Evolutionary conservation across 2,888 invertebrate species (phyloP), one percentile per base, ranked within the genome.

Genomic region (Harpagoxenus sublaevis): DNA sequence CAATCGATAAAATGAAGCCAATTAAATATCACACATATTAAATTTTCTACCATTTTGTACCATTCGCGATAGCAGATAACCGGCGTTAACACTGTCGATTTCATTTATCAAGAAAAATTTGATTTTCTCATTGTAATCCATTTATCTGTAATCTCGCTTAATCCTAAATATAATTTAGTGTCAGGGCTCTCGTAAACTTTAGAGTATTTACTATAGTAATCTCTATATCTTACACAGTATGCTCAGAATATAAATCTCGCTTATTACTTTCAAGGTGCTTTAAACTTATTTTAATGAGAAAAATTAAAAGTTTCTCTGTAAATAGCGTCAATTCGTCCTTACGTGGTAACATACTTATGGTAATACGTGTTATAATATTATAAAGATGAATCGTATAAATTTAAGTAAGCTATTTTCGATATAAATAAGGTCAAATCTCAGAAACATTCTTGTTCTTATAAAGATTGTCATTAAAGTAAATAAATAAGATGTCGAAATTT

Each of bases 221-320:
- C 78, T 78, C 53, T 31, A 68, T 28, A 66, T 78, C 77, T 66
- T 39, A 28, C 77, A 55, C 77, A 55, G 53, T 66, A 45, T 42
- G 28, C 39, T 28, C 53, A 18, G 53, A 66, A 77, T 78, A 78
- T 78, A 78, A 78, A 78, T 45, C 42, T 28, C 68, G 55, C 42
- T 77, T 78, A 78, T 68, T 78, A 68, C 42, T 68, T 68, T 55
- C 78, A 45, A n/a, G 15, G 2, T 23, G 55, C 45, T 78, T 66
- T 55, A 55, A 78, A 55, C 42, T 78, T 78, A 53, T 55, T 68
- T 68, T 68, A 78, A 78, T 78, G 10, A 68, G 31, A 55, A 45
- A 15, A 45, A 78, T 78, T 78, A 68, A 78, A 78, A 77, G 66
- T 77, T 77, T 5, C n/a, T 28, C 23, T 45, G 18, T 12, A 57